A percentile compares a stretch with the other conserved stretches of the same genome.
phyloP scores from a whole-genome alignment of 1,140 invertebrate genomes.

The Mylabris phalerata region DNA sequence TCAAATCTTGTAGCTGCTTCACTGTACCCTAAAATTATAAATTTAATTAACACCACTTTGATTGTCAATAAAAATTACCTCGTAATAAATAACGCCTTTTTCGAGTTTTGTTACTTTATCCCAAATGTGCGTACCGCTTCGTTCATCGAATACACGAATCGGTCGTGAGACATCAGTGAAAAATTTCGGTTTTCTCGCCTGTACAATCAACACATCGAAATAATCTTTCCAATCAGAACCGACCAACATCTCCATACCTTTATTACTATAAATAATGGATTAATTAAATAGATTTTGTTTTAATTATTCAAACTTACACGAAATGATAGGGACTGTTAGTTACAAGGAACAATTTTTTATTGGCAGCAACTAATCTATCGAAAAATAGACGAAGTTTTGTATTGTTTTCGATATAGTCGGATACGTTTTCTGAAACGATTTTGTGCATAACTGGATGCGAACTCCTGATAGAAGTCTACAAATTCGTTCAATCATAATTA shows the following conservation, averaged over 20 bases:
- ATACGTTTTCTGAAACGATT: conserved; percentile 70
- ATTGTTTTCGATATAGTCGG: conserved; percentile 76
- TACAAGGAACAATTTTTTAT: conserved; percentile 91
- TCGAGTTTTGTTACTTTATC: conserved; percentile 81
- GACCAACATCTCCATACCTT: conserved; percentile 84
- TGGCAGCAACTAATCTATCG: conserved; percentile 59
- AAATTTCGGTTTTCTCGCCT: conserved; percentile 92
- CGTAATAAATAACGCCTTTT: conserved; percentile 87
- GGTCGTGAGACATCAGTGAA: conserved; percentile 89
- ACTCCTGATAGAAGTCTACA: conserved; percentile 78
- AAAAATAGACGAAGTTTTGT: conserved; percentile 70
- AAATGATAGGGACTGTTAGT: conserved; percentile 96
- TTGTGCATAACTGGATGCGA: conserved; percentile 90
- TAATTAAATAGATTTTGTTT: not conserved
- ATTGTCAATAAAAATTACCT: conserved; percentile 51
- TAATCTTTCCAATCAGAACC: conserved; percentile 84
- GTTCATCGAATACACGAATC: conserved; percentile 80
- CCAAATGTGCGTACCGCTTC: conserved; percentile 77
- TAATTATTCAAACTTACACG: conserved; percentile 66
- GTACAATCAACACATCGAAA: conserved; percentile 93
- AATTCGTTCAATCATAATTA: conserved; percentile 21
- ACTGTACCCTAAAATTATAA: conserved; percentile 71
- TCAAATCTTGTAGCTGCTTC: conserved; percentile 82
- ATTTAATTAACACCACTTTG: not conserved
- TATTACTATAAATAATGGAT: conserved; percentile 57